These are phyloP conservation scores for Ceratina australensis DNA, from an alignment of 1,140 invertebrate genomes.

Conservation along the genomic window DNA sequence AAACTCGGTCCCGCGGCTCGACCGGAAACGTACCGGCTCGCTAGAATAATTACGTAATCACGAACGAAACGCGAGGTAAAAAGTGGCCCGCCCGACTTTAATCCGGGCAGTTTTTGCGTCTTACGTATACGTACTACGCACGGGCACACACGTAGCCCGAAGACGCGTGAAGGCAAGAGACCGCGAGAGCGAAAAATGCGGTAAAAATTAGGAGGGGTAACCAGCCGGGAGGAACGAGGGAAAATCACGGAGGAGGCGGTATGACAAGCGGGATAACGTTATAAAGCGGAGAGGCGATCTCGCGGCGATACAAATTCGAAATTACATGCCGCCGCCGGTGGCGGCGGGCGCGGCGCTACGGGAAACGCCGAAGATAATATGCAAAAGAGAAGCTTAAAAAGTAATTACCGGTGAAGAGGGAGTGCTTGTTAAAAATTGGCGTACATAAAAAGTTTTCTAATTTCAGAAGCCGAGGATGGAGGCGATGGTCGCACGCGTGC, in stretches of 20 bases:
- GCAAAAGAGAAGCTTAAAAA: constrained; percentile 79
- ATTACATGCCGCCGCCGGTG: constrained; percentile 48
- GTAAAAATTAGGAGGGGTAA: not conserved
- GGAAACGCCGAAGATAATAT: constrained; percentile 73
- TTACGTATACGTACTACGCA: not conserved
- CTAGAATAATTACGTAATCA: constrained; percentile 66
- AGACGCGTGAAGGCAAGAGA: not conserved
- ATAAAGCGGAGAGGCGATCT: constrained; percentile 33
- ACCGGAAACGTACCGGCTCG: constrained; percentile 54
- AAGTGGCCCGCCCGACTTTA: constrained; percentile 23
- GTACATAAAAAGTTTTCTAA: constrained; percentile 80
- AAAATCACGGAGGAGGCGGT: constrained; percentile 6
- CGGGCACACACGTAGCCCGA: not conserved
- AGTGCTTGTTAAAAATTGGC: constrained; percentile 78
- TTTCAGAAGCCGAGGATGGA: constrained; percentile 69
- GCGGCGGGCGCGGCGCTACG: not conserved
- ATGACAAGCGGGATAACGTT: constrained; percentile 34
- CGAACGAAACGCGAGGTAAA: constrained; percentile 39
- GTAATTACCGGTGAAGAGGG: constrained; percentile 78
- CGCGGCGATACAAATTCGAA: constrained; percentile 63
- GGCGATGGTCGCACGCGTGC: not conserved
- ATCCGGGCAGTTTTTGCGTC: constrained; percentile 24
- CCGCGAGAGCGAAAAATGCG: not conserved
- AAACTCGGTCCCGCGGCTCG: constrained; percentile 47
- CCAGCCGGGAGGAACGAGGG: not conserved